These are phyloP conservation scores for Hoplodrina ambigua DNA, from an alignment of 2,888 invertebrate species.

Conservation along the genomic window DNA sequence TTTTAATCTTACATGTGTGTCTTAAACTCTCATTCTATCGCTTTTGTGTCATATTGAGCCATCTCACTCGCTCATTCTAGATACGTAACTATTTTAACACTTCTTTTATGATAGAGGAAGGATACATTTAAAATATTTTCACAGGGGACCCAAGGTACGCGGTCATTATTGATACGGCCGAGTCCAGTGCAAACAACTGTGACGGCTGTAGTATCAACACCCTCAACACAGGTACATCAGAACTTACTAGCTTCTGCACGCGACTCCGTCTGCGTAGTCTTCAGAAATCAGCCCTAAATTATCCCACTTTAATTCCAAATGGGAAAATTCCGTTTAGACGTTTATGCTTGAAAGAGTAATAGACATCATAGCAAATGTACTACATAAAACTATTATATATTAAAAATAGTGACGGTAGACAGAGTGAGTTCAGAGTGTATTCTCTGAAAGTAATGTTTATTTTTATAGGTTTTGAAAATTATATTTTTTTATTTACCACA, in stretches of 20 bases:
- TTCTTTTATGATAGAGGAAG: not conserved
- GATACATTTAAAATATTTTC: not conserved
- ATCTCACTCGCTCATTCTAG: not conserved
- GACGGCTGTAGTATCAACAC: constrained; percentile 71
- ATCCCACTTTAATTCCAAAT: too few relatives aligned
- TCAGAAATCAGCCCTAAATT: too few relatives aligned
- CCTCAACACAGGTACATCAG: constrained; percentile 76
- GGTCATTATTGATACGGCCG: constrained; percentile 83
- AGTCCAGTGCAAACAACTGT: constrained; percentile 77
- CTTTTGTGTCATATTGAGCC: not conserved
- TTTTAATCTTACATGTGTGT: not conserved
- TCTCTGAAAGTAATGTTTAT: not conserved
- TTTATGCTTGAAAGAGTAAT: too few relatives aligned
- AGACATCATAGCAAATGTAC: not conserved
- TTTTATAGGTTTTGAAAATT: not conserved
- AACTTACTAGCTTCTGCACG: too few relatives aligned
- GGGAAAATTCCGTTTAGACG: too few relatives aligned
- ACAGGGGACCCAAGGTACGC: constrained; percentile 81
- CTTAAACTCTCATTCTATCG: not conserved
- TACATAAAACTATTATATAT: too few relatives aligned
- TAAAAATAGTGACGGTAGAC: too few relatives aligned
- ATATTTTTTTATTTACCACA: too few relatives aligned
- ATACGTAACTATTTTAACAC: too few relatives aligned
- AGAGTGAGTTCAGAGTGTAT: too few relatives aligned
- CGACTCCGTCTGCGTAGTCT: too few relatives aligned